These are phyloP conservation scores for Megaustenia siamemsis DNA, from an alignment of 2,888 invertebrate genomes.

Conservation along the genomic window DNA sequence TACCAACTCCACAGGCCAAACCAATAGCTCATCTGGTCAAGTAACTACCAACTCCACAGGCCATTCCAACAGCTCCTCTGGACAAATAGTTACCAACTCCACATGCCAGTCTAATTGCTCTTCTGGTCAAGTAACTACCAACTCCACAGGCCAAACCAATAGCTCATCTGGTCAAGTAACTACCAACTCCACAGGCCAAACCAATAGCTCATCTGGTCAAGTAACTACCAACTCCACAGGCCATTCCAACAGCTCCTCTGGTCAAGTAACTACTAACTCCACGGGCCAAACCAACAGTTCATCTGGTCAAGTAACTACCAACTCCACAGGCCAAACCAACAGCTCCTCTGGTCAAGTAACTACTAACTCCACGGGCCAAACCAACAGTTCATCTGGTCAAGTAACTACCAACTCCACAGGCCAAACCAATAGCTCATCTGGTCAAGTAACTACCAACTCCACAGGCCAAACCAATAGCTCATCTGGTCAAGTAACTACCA, in stretches of 20 bases:
- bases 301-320: neutral
- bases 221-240: neutral
- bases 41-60: neutral
- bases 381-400: neutral
- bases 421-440: neutral
- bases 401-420: neutral
- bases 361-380: neutral
- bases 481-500: neutral
- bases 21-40: neutral
- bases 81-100: no score
- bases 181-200: neutral
- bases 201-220: slow-evolving; percentile 15
- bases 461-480: neutral
- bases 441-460: neutral
- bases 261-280: neutral
- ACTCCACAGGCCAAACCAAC: neutral
- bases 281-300: neutral
- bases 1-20: neutral
- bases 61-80: neutral
- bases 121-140: neutral
- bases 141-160: no score
- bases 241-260: neutral
- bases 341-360: neutral
- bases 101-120: neutral
- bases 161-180: neutral